Evolutionary conservation across 2,888 invertebrate species (phyloP).

Genomic region (Phalera bucephala): DNA sequence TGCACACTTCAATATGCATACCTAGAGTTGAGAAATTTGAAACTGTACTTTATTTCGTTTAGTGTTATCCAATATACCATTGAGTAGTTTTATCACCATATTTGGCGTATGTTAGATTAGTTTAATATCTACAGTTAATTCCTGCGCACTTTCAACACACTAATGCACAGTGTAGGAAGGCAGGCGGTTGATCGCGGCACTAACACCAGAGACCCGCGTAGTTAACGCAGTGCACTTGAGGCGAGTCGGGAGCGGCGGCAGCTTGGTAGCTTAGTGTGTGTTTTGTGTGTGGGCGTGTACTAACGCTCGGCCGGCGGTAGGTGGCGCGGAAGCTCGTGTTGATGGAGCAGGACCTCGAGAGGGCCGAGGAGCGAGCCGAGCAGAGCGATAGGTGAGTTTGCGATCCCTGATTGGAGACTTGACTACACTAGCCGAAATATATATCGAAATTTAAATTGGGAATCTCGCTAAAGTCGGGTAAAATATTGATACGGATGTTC

Average conservation of each 20-base stretch:
- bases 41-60: conserved; percentile 11
- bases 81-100: conserved; percentile 8
- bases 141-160: conserved; percentile 1
- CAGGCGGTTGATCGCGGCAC: conserved; percentile 15
- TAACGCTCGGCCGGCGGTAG: conserved; percentile 87
- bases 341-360: conserved; percentile 99
- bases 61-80: conserved; percentile 7
- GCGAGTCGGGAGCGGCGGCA: conserved; percentile 72
- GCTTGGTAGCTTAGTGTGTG: conserved; percentile 65
- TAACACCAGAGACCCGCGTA: conserved; percentile 15
- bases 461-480: too few species aligned
- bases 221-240: conserved; percentile 52
- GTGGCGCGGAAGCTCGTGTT: conserved; percentile 99
- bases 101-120: not conserved
- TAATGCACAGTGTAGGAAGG: not conserved
- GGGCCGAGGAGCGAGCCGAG: conserved; percentile 98
- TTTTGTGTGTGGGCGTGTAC: conserved; percentile 79
- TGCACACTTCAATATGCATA: too few species aligned
- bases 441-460: too few species aligned
- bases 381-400: conserved; percentile 93
- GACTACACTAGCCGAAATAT: too few species aligned
- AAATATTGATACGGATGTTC: too few species aligned
- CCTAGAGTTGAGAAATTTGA: conserved; percentile 17
- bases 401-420: conserved; percentile 9
- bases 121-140: too few species aligned